Conservation (phyloP, 2,888 invertebrate genomes). For the Athripsodes cinereus region DNA sequence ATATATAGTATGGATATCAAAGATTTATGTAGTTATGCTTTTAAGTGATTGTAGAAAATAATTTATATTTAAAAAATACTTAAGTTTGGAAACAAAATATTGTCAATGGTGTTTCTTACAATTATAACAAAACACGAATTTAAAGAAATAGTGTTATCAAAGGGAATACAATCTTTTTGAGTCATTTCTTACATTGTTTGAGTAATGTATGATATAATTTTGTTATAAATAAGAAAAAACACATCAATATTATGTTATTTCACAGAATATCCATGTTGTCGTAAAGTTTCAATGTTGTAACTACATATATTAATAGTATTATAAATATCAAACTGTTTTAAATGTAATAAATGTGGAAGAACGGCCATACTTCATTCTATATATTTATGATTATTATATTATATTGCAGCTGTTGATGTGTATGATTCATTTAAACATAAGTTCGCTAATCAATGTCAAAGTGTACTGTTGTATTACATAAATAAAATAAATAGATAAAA, state of each 20-base stretch:
- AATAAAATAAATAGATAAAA: conserved; percentile 4
- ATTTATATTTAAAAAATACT: neutral
- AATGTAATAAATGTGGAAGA: conserved; percentile 12
- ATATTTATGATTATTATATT: too few relatives aligned
- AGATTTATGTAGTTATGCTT: conserved; percentile 16
- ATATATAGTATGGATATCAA: neutral
- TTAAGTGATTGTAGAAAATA: conserved; percentile 13
- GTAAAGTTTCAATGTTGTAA: neutral
- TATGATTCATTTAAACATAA: conserved; percentile 27
- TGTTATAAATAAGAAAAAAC: neutral
- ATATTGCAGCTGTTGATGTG: conserved; percentile 19
- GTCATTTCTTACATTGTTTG: too few relatives aligned
- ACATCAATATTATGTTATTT: neutral
- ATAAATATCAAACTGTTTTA: conserved; percentile 9
- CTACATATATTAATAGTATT: conserved; percentile 8
- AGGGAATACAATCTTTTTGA: too few relatives aligned
- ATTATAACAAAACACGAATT: too few relatives aligned
- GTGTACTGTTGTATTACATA: conserved; percentile 54
- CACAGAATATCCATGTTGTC: neutral
- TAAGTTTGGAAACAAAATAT: too few relatives aligned
- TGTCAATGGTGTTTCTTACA: too few relatives aligned
- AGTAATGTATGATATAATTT: neutral
- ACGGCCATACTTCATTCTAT: conserved; percentile 20
- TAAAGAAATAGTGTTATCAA: too few relatives aligned
- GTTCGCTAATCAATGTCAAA: conserved; percentile 48